Base-by-base conservation (phyloP, 2,113 vertebrate species). In the Poeciliopsis prolifica region DNA sequence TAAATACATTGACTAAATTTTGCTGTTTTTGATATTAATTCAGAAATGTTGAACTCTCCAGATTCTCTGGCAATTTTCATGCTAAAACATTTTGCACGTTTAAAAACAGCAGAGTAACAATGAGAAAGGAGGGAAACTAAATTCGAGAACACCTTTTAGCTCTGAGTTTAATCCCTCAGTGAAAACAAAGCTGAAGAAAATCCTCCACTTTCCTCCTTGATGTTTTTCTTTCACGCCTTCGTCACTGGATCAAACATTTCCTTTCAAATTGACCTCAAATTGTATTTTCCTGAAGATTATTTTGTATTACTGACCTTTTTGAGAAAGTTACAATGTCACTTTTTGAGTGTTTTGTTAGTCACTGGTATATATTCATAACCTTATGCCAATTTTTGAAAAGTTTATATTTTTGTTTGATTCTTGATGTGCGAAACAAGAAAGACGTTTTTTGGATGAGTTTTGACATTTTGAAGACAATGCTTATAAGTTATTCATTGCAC, bases 171-270 rank as follows among this genome's bases (percentile, higher is more conserved):
- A 72, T 79, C 58, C 71, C 8, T 48, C 1, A 3, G 22, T 3
- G 60, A 61, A 24, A 30, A 61, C 4, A 31, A 19, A 48, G 44
- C 15, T 48, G 64, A 66, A n/a, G 44, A 48, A 48, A 48, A 48
- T 48, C 44, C 44, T 17, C 17, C 1, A 48, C 44, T 48, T 48
- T 48, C 44, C 17, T 48, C 5, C 65, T 74, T 74, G 77, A 77
- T 83, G 77, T 30, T 83, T 68, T 72, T 15, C 78, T 78, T 60
- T 44, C 7, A 62, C 26, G 42, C 67, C 74, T 61, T 40, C 62
- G 61, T 83, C 85, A 75, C 13, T 22, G 76, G 62, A 17, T 24
- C 30, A 60, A 66, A 74, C 37, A 26, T 48, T 70, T 33, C 26
- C 35, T 19, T 1, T 24, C 31, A 60, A 28, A 40, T 37, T 28